A percentile compares a stretch with the other conserved stretches of the same genome.
These are phyloP conservation scores for Bombus breviceps DNA, from an alignment of 1,140 invertebrate genomes.

Conservation along the genomic window DNA sequence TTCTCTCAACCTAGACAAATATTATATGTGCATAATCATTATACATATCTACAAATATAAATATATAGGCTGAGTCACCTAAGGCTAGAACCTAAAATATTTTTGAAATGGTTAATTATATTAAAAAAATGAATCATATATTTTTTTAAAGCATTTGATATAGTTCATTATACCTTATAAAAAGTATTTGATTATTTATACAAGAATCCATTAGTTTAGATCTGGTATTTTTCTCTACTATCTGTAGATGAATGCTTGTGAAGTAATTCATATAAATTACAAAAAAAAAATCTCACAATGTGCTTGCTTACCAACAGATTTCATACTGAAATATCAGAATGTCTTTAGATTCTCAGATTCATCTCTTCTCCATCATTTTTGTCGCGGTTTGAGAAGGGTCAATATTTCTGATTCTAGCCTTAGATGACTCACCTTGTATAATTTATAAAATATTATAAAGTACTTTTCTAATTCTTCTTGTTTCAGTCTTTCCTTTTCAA, in stretches of 20 bases:
- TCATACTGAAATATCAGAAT: background rate
- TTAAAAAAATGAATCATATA: background rate
- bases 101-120: background rate
- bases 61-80: background rate
- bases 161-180: background rate
- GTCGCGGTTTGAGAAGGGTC: too few relatives aligned
- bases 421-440: background rate
- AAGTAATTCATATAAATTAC: background rate
- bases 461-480: conserved; percentile 79
- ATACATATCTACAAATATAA: background rate
- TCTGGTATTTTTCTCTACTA: too few relatives aligned
- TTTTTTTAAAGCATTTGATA: background rate
- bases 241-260: background rate
- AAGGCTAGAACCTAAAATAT: background rate
- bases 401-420: background rate
- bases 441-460: conserved; percentile 37
- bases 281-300: background rate
- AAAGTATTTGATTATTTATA: background rate
- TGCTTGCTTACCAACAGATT: background rate
- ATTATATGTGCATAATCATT: conserved; percentile 24
- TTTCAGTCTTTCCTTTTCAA: conserved; percentile 73
- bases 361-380: background rate
- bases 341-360: background rate
- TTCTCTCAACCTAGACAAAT: conserved; percentile 71
- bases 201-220: background rate